These are phyloP conservation scores for Drosophila borborema DNA, from an alignment of 2,888 invertebrate genomes.

Conservation along the genomic window DNA sequence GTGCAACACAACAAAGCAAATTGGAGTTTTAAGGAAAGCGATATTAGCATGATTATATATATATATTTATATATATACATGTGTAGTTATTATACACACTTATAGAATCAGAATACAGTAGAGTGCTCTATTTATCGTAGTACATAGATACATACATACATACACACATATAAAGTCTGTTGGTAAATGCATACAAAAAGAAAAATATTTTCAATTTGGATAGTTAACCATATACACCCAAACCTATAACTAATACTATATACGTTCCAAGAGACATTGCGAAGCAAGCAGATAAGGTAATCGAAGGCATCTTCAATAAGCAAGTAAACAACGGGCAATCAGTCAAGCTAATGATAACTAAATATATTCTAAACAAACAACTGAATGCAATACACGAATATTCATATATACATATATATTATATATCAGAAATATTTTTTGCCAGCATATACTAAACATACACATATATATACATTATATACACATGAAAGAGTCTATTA, in stretches of 20 bases:
- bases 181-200: slow-evolving; percentile 56
- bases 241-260: slow-evolving; percentile 29
- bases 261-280: slow-evolving; percentile 35
- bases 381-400: slow-evolving; percentile 34
- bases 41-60: slow-evolving; percentile 36
- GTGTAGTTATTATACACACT: slow-evolving; percentile 20
- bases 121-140: slow-evolving; percentile 69
- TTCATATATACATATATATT: slow-evolving; percentile 29
- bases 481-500: slow-evolving; percentile 43
- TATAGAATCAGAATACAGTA: slow-evolving; percentile 33
- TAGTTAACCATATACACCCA: slow-evolving; percentile 33
- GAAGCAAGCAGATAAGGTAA: slow-evolving; percentile 14
- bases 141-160: slow-evolving; percentile 36
- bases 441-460: slow-evolving; percentile 58
- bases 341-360: slow-evolving; percentile 65
- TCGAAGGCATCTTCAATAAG: slow-evolving; percentile 52
- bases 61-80: slow-evolving; percentile 39
- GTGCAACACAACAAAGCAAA: slow-evolving; percentile 66
- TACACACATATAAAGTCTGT: slow-evolving; percentile 52
- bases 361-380: slow-evolving; percentile 55
- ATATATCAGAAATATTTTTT: slow-evolving; percentile 58
- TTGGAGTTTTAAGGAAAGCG: slow-evolving; percentile 62
- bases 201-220: slow-evolving; percentile 33
- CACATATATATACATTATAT: slow-evolving; percentile 37
- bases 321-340: slow-evolving; percentile 68